Evolutionary conservation across 2,888 invertebrate species (phyloP), one percentile per base, ranked within the genome.

Genomic region (Clistopyga incitator): DNA sequence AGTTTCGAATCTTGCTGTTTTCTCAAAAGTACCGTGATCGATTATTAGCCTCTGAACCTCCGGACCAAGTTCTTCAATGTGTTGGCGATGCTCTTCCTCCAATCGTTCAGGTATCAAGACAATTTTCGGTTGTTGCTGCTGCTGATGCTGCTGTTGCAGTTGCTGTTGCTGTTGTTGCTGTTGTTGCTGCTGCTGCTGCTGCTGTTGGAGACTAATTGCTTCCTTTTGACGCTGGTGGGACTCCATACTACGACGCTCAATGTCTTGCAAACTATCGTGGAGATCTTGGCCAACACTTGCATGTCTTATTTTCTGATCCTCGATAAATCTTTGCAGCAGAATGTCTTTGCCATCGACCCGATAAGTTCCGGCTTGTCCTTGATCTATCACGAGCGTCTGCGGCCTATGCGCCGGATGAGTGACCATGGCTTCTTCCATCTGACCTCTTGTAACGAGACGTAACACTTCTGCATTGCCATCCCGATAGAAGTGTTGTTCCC

Each of bases 391-490:
- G 11, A 95, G 94, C 2, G 95, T 94, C 42, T 95, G 95, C 86
- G 95, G 94, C 85, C 94, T 94, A 18, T 93, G 82, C 88, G 94
- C 94, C 71, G 94, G 93, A 25, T 93, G 84, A 1, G 95, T 94
- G 54, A 95, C 93, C 89, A 95, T 59, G 25, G 18, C 79, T 64
- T 90, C 90, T 2, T 89, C 86, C 45, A 89, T 79, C 95, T 6
- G 95, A 84, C 96, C 97, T 89, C 97, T 94, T 0, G 97, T 97
- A 71, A 97, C 96, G 71, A 98, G 93, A 84, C 97, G 94, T 70
- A 98, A 93, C 83, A 98, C 97, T 94, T 98, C 98, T 0, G 97
- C 96, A 89, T 97, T 97, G 0, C 97, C 98, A 89, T 97, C 97
- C 90, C 97, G 95, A 56, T 97, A 97, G 89, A 96, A 98, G 89